Percentiles rank a stretch among this genome's conserved stretches.
Conservation (phyloP, 2,888 invertebrate genomes). For the Frankliniella intonsa region DNA sequence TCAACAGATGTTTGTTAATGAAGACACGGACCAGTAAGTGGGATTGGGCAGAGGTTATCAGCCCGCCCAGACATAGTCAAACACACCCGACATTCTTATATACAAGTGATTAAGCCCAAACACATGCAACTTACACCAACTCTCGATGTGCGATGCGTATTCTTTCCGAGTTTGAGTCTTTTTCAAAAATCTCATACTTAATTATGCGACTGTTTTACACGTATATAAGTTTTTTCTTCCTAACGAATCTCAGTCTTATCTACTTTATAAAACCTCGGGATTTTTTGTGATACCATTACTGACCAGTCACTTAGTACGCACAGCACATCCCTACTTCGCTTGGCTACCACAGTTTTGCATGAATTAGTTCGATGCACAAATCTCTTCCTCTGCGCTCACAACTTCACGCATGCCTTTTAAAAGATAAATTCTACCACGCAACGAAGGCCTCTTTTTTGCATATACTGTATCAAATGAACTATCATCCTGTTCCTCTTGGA, state of each 20-base stretch:
- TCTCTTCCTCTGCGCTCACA: not conserved
- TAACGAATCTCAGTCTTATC: not conserved
- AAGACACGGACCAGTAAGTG: slow-evolving; percentile 96
- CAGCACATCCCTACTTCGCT: not conserved
- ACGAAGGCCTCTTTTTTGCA: not conserved
- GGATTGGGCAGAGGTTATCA: slow-evolving; percentile 38
- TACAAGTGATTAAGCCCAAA: not conserved
- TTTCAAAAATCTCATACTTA: not conserved
- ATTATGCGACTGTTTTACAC: not conserved
- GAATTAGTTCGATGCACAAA: not conserved
- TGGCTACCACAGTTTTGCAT: not conserved
- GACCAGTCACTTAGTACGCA: slow-evolving; percentile 5
- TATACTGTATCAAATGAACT: no score
- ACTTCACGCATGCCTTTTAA: not conserved
- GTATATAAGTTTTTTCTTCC: no score
- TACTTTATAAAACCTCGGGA: no score
- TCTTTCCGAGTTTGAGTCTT: not conserved
- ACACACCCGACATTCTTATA: not conserved
- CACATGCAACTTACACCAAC: not conserved
- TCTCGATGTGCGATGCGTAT: not conserved
- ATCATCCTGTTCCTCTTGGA: no score
- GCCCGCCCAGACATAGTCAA: not conserved
- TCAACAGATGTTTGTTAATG: slow-evolving; percentile 95
- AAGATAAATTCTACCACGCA: not conserved
- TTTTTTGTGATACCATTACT: no score